phyloP scores from a whole-genome alignment of 2,113 vertebrate genomes.

The Promerops cafer region DNA sequence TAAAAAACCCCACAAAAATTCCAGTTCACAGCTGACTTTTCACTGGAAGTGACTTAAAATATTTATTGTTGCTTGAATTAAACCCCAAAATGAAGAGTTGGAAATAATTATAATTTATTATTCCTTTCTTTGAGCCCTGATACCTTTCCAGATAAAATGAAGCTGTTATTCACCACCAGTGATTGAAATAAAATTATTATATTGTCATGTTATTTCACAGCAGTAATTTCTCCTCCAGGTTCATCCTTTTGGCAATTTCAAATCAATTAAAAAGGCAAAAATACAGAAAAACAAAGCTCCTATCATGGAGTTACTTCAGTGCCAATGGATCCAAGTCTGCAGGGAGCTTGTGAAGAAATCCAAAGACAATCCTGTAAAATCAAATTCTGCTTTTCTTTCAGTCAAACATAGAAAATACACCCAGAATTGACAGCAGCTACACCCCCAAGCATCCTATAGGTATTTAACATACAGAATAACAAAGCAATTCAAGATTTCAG shows the following conservation, averaged over 20 bases:
- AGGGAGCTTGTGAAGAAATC: not conserved
- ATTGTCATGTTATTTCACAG: not conserved
- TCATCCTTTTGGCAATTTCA: not conserved
- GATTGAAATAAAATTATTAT: not conserved
- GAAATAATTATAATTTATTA: not conserved
- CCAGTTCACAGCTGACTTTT: not conserved
- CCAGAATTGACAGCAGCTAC: not conserved
- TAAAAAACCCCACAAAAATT: not conserved
- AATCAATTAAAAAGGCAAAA: not conserved
- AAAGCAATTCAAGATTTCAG: not conserved
- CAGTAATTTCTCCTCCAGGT: not conserved
- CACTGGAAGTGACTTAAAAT: not conserved
- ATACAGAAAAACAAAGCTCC: not conserved
- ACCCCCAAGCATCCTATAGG: accelerated
- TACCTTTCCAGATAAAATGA: not conserved
- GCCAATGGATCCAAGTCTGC: not conserved
- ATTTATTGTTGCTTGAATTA: not conserved
- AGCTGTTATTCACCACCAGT: not conserved
- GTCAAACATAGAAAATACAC: not conserved
- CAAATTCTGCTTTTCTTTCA: not conserved
- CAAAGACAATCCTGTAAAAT: not conserved
- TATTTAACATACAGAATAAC: accelerated
- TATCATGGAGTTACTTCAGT: not conserved
- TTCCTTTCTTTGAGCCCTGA: not conserved
- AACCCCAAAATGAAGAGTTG: not conserved